Conservation (phyloP, 2,113 vertebrate genomes). For the Bagarius yarrelli region DNA sequence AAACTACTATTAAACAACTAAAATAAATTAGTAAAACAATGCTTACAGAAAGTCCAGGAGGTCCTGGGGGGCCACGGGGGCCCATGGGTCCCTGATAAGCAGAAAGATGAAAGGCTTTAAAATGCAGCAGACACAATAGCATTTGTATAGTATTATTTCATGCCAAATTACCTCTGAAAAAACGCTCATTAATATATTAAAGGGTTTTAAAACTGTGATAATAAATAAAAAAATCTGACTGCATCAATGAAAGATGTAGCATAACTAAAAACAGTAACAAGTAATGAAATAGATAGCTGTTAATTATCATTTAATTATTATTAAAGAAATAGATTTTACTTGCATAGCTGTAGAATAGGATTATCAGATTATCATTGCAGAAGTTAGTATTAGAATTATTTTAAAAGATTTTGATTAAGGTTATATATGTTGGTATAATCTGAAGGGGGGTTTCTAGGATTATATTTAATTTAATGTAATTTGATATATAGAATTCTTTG, state of each 20-base stretch:
- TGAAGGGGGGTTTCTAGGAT: no score
- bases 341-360: not conserved
- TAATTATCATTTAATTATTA: no score
- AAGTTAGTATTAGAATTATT: not conserved
- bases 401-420: not conserved
- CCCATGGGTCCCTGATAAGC: slow-evolving; percentile 86
- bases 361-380: not conserved
- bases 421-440: no score
- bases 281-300: not conserved
- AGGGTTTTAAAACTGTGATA: not conserved
- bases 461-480: no score
- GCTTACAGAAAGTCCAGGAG: slow-evolving; percentile 87
- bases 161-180: not conserved
- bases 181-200: not conserved
- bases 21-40: slow-evolving; percentile 17
- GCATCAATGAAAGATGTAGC: not conserved
- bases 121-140: slow-evolving; percentile 9
- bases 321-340: no score
- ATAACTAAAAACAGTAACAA: not conserved
- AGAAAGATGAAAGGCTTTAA: slow-evolving; percentile 26
- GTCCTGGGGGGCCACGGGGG: slow-evolving; percentile 88
- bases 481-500: no score
- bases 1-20: not conserved
- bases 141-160: not conserved
- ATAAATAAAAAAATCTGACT: not conserved